Base-by-base conservation (phyloP, 2,113 vertebrate genomes). In the Melanotaenia duboulayi region DNA sequence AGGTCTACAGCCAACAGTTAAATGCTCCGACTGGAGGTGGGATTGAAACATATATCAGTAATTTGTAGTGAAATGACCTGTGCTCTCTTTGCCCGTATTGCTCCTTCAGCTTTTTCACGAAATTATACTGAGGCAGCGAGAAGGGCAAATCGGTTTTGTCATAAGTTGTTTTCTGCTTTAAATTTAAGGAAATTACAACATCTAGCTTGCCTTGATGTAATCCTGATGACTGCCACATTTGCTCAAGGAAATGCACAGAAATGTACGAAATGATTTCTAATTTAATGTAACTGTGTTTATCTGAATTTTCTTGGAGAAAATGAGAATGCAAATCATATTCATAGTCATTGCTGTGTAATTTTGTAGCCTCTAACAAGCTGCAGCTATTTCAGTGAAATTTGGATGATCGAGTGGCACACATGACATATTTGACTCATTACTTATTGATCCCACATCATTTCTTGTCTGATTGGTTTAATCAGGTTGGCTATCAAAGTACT, bases 281-380 rank as follows among this genome's bases (percentile, higher is more conserved):
- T 77, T 50, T 70, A 82, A 76, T 52, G 60, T 61, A 80, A 89
- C 87, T 87, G 70, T 86, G 72, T 87, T 89, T 88, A 87, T 89
- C 74, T 71, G 57, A 81, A 68, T 80, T 81, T 89, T 84, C 51
- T 74, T 32, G 23, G 69, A 28, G 84, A 75, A 89, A 92, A 90
- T 90, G 71, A 82, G 78, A 90, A 89, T 67, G 86, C 76, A 90
- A 92, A 93, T 93, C 83, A 81, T 92, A 94, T 92, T 93, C 91
- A 93, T 92, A 90, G 90, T 76, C 40, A 44, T 60, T 25, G 80
- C 89, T 82, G 71, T 75, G 80, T 89, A 84, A 92, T 94, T 92
- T 35, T 91, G 63, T 83, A 82, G 77, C 74, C 71, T 25, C 81
- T 78, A 76, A 87, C 87, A 90, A 87, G 73, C 82, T 74, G 85